Conservation (phyloP, 2,113 vertebrate genomes). For the Fukomys damarensis region DNA sequence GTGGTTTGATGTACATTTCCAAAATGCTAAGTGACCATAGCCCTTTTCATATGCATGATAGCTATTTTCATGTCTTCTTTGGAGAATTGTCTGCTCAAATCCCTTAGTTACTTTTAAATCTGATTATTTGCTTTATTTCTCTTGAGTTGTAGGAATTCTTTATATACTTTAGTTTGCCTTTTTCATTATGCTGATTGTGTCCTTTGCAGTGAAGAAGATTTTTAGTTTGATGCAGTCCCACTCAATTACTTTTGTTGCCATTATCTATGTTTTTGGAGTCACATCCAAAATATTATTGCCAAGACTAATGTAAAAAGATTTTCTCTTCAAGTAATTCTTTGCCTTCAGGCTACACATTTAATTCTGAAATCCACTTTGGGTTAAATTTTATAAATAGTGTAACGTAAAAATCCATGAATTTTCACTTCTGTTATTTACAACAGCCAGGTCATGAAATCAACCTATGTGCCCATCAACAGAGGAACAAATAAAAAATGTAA, state of each 20-base stretch:
- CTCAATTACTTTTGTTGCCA: background rate
- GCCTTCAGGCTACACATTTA: background rate
- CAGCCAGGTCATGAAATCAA: background rate
- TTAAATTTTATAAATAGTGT: background rate
- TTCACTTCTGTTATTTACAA: background rate
- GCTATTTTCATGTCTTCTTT: background rate
- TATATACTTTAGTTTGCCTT: background rate
- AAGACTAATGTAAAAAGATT: background rate
- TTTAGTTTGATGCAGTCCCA: background rate
- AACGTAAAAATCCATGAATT: background rate
- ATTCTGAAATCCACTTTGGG: background rate
- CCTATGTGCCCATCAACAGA: background rate
- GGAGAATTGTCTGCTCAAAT: background rate
- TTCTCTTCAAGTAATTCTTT: background rate
- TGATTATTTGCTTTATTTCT: background rate
- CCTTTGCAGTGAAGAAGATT: background rate
- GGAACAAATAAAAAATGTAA: background rate
- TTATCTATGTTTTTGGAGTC: background rate
- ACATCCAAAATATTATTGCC: background rate
- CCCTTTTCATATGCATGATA: background rate
- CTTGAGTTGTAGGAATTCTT: background rate
- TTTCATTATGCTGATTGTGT: background rate
- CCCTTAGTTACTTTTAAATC: background rate
- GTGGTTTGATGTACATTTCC: background rate
- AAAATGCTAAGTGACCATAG: background rate